Percentiles rank a stretch among this genome's conserved stretches.
Evolutionary conservation across 2,888 invertebrate genomes (phyloP).

Genomic region (Andricus quercusramuli): DNA sequence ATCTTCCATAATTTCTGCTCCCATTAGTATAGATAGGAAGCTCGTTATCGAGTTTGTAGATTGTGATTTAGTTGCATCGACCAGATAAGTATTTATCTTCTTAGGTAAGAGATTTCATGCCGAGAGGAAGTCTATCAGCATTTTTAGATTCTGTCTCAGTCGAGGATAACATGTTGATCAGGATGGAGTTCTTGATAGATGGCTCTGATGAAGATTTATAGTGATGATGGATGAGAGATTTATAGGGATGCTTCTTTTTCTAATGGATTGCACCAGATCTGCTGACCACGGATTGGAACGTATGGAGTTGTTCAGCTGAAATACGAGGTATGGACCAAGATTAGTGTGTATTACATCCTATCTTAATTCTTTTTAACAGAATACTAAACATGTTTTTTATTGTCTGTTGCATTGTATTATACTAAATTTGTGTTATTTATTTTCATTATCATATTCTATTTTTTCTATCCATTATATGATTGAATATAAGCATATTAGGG

Average conservation of each 20-base stretch:
- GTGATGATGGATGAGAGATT: background rate
- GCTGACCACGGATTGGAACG: background rate
- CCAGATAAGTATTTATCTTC: background rate
- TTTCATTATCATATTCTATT: too few species aligned
- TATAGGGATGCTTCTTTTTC: background rate
- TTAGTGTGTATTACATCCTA: too few species aligned
- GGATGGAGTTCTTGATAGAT: background rate
- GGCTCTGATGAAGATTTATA: background rate
- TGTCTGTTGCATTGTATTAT: too few species aligned
- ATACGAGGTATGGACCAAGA: too few species aligned
- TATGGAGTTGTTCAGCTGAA: too few species aligned
- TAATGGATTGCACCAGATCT: background rate
- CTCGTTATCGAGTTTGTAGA: background rate
- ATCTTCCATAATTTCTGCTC: slow-evolving; percentile 24
- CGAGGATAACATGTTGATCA: background rate
- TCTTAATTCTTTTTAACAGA: too few species aligned
- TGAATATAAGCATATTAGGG: too few species aligned
- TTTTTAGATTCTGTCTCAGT: background rate
- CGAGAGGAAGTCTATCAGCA: background rate
- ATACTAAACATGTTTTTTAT: too few species aligned
- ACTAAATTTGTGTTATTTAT: too few species aligned
- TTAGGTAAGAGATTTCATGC: slow-evolving; percentile 21
- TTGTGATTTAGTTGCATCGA: slow-evolving; percentile 17
- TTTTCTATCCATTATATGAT: too few species aligned
- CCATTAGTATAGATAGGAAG: slow-evolving; percentile 25